A percentile compares a stretch with the other conserved stretches of the same genome.
phyloP scores from a whole-genome alignment of 2,113 vertebrate genomes.

The Heterocephalus glaber region DNA sequence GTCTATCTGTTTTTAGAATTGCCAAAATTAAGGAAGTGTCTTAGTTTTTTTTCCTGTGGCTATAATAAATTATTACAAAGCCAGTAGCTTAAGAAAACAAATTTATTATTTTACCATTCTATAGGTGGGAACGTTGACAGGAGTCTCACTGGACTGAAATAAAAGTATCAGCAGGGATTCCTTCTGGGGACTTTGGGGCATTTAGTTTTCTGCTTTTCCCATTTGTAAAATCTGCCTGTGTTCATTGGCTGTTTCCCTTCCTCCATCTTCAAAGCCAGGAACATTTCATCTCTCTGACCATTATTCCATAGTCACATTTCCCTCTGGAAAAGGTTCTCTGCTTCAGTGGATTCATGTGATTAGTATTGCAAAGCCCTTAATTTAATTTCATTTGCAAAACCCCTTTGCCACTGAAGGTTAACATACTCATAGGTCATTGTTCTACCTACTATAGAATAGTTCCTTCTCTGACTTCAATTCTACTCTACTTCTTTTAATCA shows the following conservation, averaged over 20 bases:
- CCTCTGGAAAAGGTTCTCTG: not conserved
- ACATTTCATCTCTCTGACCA: not conserved
- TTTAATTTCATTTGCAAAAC: not conserved
- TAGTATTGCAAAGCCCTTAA: not conserved
- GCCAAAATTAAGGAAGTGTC: not conserved
- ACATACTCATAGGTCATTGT: not conserved
- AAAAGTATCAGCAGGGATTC: not conserved
- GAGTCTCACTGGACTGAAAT: not conserved
- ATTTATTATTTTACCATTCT: not conserved
- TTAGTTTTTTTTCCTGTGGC: not conserved
- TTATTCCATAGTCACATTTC: not conserved
- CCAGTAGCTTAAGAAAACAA: not conserved
- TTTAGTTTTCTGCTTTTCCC: not conserved
- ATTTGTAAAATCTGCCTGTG: not conserved
- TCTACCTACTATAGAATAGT: not conserved
- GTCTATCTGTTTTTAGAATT: constrained; percentile 25
- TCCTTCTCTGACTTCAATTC: not conserved
- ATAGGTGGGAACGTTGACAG: not conserved
- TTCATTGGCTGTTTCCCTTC: not conserved
- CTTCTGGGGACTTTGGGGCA: not conserved
- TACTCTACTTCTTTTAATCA: not conserved
- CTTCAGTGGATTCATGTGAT: not conserved
- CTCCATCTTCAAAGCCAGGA: not conserved
- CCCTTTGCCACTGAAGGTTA: not conserved
- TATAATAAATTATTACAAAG: not conserved